phyloP scores from a whole-genome alignment of 2,113 vertebrate species.

The Triplophysa dalaica region DNA sequence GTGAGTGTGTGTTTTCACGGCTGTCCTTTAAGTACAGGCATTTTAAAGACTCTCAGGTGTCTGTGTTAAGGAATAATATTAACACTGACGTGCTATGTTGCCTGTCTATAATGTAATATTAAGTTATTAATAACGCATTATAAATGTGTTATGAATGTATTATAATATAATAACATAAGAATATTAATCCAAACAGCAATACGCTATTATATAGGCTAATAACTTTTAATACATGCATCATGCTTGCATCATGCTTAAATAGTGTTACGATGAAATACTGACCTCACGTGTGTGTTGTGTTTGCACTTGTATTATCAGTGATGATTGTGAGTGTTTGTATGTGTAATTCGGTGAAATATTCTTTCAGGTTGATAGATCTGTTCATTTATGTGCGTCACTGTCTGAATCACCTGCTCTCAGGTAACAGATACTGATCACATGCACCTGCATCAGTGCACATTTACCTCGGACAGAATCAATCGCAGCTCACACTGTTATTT shows the following conservation, averaged over 20 bases:
- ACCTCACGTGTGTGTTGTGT: conserved; percentile 9
- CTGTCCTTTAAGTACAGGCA: conserved; percentile 21
- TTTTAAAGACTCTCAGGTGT: conserved; percentile 30
- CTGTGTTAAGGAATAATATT: neutral
- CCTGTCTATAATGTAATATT: neutral
- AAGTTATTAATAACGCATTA: neutral
- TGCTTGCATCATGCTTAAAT: too few relatives aligned
- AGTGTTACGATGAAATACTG: neutral
- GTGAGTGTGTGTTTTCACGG: conserved; percentile 1
- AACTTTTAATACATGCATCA: neutral
- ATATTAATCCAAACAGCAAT: too few relatives aligned
- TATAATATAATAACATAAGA: neutral
- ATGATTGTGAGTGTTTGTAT: conserved; percentile 48
- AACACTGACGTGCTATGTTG: neutral
- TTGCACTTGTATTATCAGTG: conserved; percentile 47
- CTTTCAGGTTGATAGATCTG: conserved; percentile 31
- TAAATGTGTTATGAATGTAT: neutral
- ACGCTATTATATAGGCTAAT: too few relatives aligned
- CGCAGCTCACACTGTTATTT: neutral
- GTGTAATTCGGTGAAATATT: conserved; percentile 53
- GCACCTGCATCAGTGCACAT: conserved; percentile 41
- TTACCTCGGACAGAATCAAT: conserved; percentile 33
- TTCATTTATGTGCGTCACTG: conserved; percentile 39
- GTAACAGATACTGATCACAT: conserved; percentile 48
- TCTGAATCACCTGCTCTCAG: conserved; percentile 38